Evolutionary conservation across 2,888 invertebrate genomes (phyloP).

Genomic region (Busseola fusca): DNA sequence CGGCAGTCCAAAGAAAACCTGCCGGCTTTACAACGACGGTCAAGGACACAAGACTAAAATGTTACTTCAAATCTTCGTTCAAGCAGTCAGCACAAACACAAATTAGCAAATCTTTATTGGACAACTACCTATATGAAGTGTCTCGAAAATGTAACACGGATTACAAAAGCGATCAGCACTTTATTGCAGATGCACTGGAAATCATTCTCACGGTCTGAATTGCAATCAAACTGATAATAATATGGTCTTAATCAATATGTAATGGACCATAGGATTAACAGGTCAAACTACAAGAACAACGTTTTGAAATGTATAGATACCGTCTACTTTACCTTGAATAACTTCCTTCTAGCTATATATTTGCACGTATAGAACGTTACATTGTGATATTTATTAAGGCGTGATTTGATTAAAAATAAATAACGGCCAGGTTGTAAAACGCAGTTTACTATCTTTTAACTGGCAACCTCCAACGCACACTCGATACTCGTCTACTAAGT

Average conservation of each 20-base stretch:
- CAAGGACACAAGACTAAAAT: constrained; percentile 33
- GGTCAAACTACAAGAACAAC: background rate
- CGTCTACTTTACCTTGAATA: background rate
- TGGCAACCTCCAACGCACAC: constrained; percentile 75
- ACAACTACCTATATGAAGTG: constrained; percentile 13
- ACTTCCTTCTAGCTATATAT: constrained; percentile 8
- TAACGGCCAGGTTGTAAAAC: constrained; percentile 78
- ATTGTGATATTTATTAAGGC: constrained; percentile 70
- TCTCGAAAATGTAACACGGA: constrained; percentile 4
- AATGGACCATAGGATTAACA: background rate
- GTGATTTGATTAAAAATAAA: constrained; percentile 80
- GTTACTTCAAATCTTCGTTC: background rate
- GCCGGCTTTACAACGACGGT: constrained; percentile 9
- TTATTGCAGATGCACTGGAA: constrained; percentile 23
- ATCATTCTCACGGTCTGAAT: background rate
- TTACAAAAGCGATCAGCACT: constrained; percentile 18
- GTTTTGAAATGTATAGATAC: constrained; percentile 6
- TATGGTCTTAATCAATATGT: background rate
- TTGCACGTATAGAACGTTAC: constrained; percentile 57
- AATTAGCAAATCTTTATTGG: constrained; percentile 39
- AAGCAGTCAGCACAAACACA: constrained; percentile 6
- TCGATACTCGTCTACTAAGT: constrained; percentile 82
- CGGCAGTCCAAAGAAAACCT: background rate
- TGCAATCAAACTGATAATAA: background rate
- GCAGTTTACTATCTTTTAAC: constrained; percentile 84